phyloP scores from a whole-genome alignment of 2,113 vertebrate genomes.

The Addax nasomaculatus region DNA sequence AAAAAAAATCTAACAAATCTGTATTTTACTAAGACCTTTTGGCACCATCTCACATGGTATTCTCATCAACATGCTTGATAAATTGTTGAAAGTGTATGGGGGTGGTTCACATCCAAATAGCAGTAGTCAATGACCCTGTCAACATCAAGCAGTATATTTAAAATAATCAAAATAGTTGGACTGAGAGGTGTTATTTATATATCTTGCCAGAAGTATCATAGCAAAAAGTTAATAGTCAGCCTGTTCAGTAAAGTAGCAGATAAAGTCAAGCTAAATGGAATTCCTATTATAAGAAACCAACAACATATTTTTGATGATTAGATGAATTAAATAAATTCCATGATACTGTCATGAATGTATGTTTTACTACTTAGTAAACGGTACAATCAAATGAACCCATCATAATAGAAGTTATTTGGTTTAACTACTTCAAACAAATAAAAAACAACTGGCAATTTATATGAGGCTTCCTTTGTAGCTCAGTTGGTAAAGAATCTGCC shows the following conservation, averaged over 20 bases:
- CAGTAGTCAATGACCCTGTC: conserved; percentile 17
- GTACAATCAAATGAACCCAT: not conserved
- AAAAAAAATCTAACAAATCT: conserved; percentile 41
- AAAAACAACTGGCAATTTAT: not conserved
- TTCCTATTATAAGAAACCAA: not conserved
- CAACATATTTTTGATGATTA: not conserved
- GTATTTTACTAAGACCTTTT: conserved; percentile 48
- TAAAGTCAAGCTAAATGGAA: not conserved
- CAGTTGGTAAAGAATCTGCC: not conserved
- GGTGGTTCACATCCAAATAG: conserved; percentile 4
- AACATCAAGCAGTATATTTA: conserved; percentile 34
- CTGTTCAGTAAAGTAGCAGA: not conserved
- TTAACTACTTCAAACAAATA: not conserved
- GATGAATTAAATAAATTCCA: not conserved
- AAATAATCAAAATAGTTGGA: conserved; percentile 1
- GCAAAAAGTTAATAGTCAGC: not conserved
- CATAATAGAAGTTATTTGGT: not conserved
- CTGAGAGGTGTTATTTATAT: not conserved
- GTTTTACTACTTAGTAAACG: not conserved
- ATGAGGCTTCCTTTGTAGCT: not conserved
- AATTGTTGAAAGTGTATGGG: conserved; percentile 8
- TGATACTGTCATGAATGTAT: not conserved
- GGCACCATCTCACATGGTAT: not conserved
- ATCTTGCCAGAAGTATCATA: not conserved
- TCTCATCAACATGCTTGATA: conserved; percentile 49